Percentiles rank a stretch among this genome's conserved stretches.
Evolutionary conservation across 2,113 vertebrate species (phyloP).

Genomic region (Leuciscus idus): DNA sequence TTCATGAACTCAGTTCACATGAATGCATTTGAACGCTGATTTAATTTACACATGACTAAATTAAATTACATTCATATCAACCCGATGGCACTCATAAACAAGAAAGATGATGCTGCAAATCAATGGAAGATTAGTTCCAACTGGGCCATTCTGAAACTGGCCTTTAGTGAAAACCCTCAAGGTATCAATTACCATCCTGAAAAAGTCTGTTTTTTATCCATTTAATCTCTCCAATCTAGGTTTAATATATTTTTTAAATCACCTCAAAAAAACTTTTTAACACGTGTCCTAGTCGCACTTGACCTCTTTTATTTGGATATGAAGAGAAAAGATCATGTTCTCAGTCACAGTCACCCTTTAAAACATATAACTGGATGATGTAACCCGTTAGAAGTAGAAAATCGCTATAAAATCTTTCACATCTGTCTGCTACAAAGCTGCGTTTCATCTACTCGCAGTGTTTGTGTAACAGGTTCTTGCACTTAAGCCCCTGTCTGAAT

Average conservation of each 20-base stretch:
- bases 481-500: neutral
- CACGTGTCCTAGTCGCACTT: neutral
- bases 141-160: neutral
- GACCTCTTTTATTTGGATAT: slow-evolving; percentile 11
- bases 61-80: neutral
- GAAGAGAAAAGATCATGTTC: neutral
- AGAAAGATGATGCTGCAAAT: neutral
- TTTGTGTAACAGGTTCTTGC: neutral
- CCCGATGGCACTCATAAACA: neutral
- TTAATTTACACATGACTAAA: neutral
- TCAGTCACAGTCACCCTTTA: neutral
- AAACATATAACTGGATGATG: slow-evolving; percentile 14
- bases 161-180: neutral
- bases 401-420: neutral
- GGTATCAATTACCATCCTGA: neutral
- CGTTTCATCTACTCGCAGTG: neutral
- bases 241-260: neutral
- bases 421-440: neutral
- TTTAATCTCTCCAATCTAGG: neutral
- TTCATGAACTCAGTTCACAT: neutral
- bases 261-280: neutral
- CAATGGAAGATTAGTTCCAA: neutral
- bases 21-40: neutral
- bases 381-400: neutral
- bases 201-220: neutral